phyloP scores from a whole-genome alignment of 2,113 vertebrate species.

The Cyanoderma ruficeps region DNA sequence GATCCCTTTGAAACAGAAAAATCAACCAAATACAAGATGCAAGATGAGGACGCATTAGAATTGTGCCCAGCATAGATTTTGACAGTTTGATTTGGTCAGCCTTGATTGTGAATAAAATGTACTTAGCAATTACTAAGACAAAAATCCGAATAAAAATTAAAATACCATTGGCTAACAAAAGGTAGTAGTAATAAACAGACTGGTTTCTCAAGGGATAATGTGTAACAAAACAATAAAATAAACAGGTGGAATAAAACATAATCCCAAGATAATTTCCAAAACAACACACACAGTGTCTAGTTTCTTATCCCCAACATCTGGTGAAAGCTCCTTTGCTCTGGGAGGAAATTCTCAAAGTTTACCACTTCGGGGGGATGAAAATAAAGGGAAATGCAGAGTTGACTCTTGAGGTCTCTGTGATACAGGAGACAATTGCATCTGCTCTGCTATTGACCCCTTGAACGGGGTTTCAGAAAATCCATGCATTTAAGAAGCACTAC shows the following conservation, averaged over 20 bases:
- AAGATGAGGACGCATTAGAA: background rate
- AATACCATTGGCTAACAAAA: background rate
- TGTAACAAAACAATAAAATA: background rate
- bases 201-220: background rate
- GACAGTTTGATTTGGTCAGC: background rate
- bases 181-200: background rate
- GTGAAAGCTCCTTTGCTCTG: background rate
- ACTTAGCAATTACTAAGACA: background rate
- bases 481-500: constrained; percentile 54
- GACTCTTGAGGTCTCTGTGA: background rate
- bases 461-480: constrained; percentile 47
- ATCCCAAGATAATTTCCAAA: background rate
- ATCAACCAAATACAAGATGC: background rate
- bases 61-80: background rate
- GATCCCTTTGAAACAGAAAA: background rate
- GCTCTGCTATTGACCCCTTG: constrained; percentile 22
- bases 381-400: constrained; percentile 9
- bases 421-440: constrained; percentile 38
- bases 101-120: background rate
- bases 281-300: background rate
- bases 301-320: background rate
- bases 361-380: constrained; percentile 4
- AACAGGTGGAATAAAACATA: background rate
- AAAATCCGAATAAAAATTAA: background rate
- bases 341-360: background rate